These are phyloP conservation scores for Rhinopomastus cyanomelas DNA, from an alignment of 2,113 vertebrate genomes.

Conservation along the genomic window DNA sequence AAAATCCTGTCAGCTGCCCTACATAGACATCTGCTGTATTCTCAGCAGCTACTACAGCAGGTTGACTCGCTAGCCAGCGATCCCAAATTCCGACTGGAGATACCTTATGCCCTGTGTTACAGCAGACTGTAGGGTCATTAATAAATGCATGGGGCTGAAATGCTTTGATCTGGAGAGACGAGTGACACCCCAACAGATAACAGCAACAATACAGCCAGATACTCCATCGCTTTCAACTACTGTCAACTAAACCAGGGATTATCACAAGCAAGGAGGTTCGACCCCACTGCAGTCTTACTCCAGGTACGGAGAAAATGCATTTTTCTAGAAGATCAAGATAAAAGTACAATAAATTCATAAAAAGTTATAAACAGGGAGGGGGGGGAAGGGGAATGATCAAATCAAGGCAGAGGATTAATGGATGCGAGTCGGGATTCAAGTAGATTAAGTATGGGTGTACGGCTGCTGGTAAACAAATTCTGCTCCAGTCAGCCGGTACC, in stretches of 20 bases:
- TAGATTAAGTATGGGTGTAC: background rate
- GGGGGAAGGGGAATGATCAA: background rate
- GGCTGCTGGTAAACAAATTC: constrained; percentile 27
- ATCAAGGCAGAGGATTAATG: background rate
- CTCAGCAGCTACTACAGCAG: constrained; percentile 39
- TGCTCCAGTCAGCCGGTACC: background rate
- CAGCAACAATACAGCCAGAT: background rate
- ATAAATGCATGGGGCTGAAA: background rate
- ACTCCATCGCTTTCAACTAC: background rate
- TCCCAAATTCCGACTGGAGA: background rate
- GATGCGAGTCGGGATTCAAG: background rate
- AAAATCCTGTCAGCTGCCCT: constrained; percentile 53
- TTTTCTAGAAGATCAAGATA: background rate
- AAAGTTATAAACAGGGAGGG: background rate
- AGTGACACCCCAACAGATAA: background rate
- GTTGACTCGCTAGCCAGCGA: background rate
- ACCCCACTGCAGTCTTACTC: background rate
- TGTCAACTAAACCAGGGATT: background rate
- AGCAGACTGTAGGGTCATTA: background rate
- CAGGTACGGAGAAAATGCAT: background rate
- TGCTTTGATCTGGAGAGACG: background rate
- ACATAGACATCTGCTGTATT: constrained; percentile 65
- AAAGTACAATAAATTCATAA: background rate
- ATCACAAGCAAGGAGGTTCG: background rate
- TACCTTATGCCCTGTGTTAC: background rate